A percentile compares a stretch with the other conserved stretches of the same genome.
Evolutionary conservation across 2,113 vertebrate genomes (phyloP).

Genomic region (Rhinichthys klamathensis): DNA sequence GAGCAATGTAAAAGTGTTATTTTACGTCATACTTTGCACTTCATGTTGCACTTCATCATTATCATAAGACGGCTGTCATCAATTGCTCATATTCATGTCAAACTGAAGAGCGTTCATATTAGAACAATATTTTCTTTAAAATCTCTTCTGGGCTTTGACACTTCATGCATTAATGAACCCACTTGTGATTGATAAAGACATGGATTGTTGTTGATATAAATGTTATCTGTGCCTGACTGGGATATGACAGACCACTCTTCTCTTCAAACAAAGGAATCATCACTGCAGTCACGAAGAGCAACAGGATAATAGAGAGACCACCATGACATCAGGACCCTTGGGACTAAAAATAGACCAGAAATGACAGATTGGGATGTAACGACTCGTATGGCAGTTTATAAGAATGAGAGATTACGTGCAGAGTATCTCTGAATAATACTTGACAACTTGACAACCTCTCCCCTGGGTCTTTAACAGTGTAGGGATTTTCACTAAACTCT

Average conservation of each 20-base stretch:
- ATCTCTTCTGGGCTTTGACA: neutral
- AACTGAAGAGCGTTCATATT: neutral
- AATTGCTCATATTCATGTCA: neutral
- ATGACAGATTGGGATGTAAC: neutral
- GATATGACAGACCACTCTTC: neutral
- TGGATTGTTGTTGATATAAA: constrained; percentile 9
- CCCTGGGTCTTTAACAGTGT: neutral
- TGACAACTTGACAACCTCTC: neutral
- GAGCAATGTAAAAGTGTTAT: neutral
- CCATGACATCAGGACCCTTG: neutral
- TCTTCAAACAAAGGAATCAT: neutral
- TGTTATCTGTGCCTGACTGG: constrained; percentile 20
- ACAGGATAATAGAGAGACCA: neutral
- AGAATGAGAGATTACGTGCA: neutral
- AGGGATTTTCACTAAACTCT: neutral
- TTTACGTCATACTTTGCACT: neutral
- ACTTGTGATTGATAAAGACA: neutral
- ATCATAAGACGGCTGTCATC: neutral
- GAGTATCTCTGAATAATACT: neutral
- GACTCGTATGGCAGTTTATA: neutral
- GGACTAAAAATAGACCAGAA: neutral
- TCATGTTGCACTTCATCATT: neutral
- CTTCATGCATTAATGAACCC: neutral
- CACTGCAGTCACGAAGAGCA: neutral
- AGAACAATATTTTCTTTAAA: neutral